Evolutionary conservation across 2,888 invertebrate genomes (phyloP), one percentile per base, ranked within the genome.

Genomic region (Aricia artaxerxes): DNA sequence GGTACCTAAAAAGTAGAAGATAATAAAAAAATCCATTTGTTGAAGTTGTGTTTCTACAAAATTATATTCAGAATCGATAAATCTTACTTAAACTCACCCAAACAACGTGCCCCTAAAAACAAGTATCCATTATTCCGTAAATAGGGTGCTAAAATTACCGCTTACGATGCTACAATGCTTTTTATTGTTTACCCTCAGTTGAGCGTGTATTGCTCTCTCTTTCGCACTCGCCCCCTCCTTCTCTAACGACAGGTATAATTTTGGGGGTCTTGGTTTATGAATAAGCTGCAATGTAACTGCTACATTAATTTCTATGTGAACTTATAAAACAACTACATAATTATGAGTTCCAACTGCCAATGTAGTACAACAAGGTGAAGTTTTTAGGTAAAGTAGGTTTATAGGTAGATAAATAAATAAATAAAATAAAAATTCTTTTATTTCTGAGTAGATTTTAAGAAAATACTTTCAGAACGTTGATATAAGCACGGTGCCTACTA

Each of bases 121-220:
- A 78, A 75, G 53, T 35, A 53, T 73, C 40, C 44, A 73, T 76
- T 76, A 76, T 76, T 53, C 24, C 53, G 3, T 53, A 53, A 76
- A 76, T 76, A 73, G 78, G 78, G 78, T 78, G 78, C 57, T 57
- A 60, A 78, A 73, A 78, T 78, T 78, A 73, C 78, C 78, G 73
- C 78, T 78, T 73, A 78, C 78, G 57, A 73, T 53, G 53, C 53
- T 73, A 60, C 73, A 73, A 78, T 73, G 73, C 78, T 78, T 78
- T 78, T 78, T 73, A 78, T 78, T 78, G 78, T 78, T 78, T 60
- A 73, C 78, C 78, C 78, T 73, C 60, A 35, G 53, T 73, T 78
- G 53, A 57, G 78, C 38, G 44, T 60, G 35, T 57, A 16, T 40
- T n/a, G 7, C 44, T 44, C 6, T 76, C 76, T 38, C 31, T 76